These are phyloP conservation scores for Pangasius larnaudii DNA, from an alignment of 2,797 vertebrate species.

Conservation along the genomic window DNA sequence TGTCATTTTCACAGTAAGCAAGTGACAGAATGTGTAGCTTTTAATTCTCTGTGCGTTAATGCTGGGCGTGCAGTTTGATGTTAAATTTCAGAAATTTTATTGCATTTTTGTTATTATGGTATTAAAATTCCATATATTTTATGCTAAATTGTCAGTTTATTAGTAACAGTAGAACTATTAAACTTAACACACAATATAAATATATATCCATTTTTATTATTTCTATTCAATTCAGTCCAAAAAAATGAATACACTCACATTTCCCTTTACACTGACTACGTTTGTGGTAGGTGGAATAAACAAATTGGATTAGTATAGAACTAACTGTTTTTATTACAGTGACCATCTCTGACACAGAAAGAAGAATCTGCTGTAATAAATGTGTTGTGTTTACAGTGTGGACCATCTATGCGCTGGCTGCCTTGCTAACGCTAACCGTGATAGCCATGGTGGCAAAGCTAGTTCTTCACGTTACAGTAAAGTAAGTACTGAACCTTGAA, in stretches of 20 bases:
- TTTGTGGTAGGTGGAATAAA: not conserved
- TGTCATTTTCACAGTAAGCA: not conserved
- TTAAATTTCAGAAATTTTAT: no score
- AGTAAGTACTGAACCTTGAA: slow-evolving; percentile 79
- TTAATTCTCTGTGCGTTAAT: no score
- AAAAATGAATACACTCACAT: not conserved
- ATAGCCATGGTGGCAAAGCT: slow-evolving; percentile 91
- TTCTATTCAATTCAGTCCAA: not conserved
- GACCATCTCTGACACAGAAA: not conserved
- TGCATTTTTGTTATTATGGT: not conserved
- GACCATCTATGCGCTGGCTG: slow-evolving; percentile 93
- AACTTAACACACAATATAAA: not conserved
- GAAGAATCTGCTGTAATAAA: not conserved
- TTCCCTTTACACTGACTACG: not conserved
- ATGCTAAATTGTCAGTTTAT: not conserved
- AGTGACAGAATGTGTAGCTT: not conserved
- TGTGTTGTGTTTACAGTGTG: slow-evolving; percentile 79
- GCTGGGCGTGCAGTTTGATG: not conserved
- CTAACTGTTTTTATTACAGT: not conserved
- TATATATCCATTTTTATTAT: not conserved
- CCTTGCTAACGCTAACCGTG: slow-evolving; percentile 88
- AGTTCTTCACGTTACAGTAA: slow-evolving; percentile 89
- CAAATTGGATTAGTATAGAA: not conserved
- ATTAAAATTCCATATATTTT: not conserved
- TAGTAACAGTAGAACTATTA: not conserved